Evolutionary conservation across 2,797 vertebrate genomes (phyloP), one percentile per base, ranked within the genome.

Genomic region (Sebastes glaucus): DNA sequence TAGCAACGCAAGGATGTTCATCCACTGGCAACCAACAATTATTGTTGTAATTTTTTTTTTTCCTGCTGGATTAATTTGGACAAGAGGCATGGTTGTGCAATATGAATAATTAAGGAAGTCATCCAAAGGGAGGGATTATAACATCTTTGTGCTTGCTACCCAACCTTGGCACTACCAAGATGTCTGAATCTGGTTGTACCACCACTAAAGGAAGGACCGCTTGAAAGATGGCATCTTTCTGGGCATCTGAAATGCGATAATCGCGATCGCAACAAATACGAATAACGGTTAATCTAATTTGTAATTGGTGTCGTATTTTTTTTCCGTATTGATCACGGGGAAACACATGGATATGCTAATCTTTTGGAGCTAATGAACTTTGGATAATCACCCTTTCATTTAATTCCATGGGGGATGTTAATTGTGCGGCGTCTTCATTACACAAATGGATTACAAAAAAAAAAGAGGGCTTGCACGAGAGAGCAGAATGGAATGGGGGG

Each of bases 391-490:
- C 95, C 74, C 85, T 95, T 96, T 96, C 93, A 92, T 96, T 94
- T 96, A 94, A 96, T 96, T 96, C 96, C 95, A 93, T 80, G 75
- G 93, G 95, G 95, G 93, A 96, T 94, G 95, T 96, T 98, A 98
- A 98, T 99, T 97, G 96, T 95, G 93, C 94, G 95, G 97, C 95
- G 94, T 96, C 96, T 94, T 97, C 97, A 96, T 97, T 95, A 96
- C 96, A 96, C 95, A 97, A 98, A 98, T 99, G 98, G 98, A 99
- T 99, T 98, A 99, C 96, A 97, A 97, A 97, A 97, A 89, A 46
- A 49, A 91, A 93, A 96, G 70, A 83, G 77, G 78, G 85, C 89
- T 93, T 88, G 89, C 89, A 91, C 75, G 65, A 90, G 91, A 92
- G 88, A 94, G 82, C 87, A 90, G 79, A 79, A 90, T 87, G 88